Evolutionary conservation across 2,113 vertebrate genomes (phyloP), one percentile per base, ranked within the genome.

Genomic region (Parus major): DNA sequence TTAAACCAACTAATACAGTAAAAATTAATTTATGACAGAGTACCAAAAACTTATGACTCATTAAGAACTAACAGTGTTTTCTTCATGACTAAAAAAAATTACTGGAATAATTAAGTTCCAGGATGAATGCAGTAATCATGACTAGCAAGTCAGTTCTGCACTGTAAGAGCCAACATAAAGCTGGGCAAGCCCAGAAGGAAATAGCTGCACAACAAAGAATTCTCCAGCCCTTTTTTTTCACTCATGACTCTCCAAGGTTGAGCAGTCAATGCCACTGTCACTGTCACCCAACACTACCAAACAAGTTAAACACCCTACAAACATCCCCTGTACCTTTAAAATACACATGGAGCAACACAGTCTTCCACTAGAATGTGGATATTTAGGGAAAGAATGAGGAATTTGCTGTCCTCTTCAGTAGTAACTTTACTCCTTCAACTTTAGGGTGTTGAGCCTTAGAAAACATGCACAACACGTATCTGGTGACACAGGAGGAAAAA

Each of bases 241-340:
- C 13, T 20, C 5, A 22, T 9, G 13, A 28, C 18, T 60, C 28
- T 11, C 12, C 46, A 82, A 56, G 0, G 0, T 1, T 19, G 15
- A 75, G 4, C 27, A 77, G 15, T 8, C 44, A 57, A n/a, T 27
- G 33, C 3, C 52, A 16, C 1, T 53, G 42, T 15, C 16, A 66
- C n/a, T 8, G 42, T 15, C 16, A 66, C n/a, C 8, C n/a, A 57
- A 20, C 4, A 8, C 24, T 28, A 59, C 8, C 61, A 27, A 53
- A 42, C 9, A 76, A 72, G 18, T 22, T 7, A 50, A 95, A 70
- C 5, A 55, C 10, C 16, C 20, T 39, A 21, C 7, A 57, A 61
- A 75, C 8, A 31, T 24, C 29, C 31, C 15, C 23, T 21, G 28
- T 8, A 50, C 27, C 47, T 84, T 52, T 53, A 66, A 52, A 87